Evolutionary conservation across 53 echinoderm and acorn worm genomes (phyloP).

Genomic region (Luidia sarsii): DNA sequence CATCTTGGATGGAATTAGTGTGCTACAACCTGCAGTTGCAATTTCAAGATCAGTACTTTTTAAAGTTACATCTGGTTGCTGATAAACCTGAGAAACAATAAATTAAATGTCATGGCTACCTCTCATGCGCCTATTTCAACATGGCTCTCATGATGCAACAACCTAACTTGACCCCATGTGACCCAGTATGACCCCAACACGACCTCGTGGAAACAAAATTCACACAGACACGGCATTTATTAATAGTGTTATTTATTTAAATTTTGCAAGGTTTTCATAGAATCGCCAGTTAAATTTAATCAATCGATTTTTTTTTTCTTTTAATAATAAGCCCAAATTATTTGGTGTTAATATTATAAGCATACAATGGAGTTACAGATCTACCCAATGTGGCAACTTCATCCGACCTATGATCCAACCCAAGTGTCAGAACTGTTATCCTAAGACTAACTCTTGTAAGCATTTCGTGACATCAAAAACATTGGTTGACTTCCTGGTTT

Average conservation of each 20-base stretch:
- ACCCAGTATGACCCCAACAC: no score
- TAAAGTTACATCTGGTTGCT: no score
- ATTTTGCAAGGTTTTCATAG: slow-evolving; percentile 59
- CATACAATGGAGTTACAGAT: slow-evolving; percentile 43
- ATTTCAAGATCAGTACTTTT: no score
- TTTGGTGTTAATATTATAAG: slow-evolving; percentile 32
- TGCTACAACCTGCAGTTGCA: no score
- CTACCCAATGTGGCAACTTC: not conserved
- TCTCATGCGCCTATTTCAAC: no score
- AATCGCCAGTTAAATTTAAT: slow-evolving; percentile 23
- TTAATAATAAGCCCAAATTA: slow-evolving; percentile 23
- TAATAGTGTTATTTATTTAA: slow-evolving; percentile 48
- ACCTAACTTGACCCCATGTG: no score
- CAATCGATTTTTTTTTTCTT: not conserved
- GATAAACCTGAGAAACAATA: no score
- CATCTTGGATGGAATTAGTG: no score
- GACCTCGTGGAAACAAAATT: no score
- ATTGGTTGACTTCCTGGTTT: no score
- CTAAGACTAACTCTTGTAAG: not conserved
- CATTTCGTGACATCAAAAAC: slow-evolving; percentile 26
- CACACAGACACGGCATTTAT: slow-evolving; percentile 6
- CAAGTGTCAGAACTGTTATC: not conserved
- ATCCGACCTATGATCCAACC: slow-evolving; percentile 1
- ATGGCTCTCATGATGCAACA: no score
- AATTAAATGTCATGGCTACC: no score